A percentile compares a stretch with the other conserved stretches of the same genome.
These are phyloP conservation scores for Pterophyllum scalare DNA, from an alignment of 2,113 vertebrate genomes.

Conservation along the genomic window DNA sequence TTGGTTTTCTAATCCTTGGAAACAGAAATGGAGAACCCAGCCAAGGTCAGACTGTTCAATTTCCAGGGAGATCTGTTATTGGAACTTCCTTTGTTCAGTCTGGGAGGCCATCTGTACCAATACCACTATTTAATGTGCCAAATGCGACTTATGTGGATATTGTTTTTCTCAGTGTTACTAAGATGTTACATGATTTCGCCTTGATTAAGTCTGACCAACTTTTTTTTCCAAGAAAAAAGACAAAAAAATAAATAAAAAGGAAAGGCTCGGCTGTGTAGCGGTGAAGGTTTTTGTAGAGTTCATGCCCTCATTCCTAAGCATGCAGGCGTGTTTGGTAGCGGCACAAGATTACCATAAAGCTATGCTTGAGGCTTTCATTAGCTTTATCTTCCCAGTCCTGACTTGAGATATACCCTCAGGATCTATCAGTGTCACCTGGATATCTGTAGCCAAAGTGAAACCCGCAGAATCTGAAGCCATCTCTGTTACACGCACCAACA, in stretches of 20 bases:
- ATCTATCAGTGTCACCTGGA: constrained; percentile 48
- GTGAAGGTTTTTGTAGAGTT: constrained; percentile 30
- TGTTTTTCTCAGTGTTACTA: constrained; percentile 46
- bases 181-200: constrained; percentile 19
- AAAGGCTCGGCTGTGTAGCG: constrained; percentile 12
- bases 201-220: constrained; percentile 19
- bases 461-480: constrained; percentile 56
- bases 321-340: constrained; percentile 36
- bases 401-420: constrained; percentile 43
- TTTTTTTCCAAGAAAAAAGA: constrained; percentile 1
- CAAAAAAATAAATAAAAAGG: not conserved
- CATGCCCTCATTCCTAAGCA: constrained; percentile 30
- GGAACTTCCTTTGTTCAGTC: constrained; percentile 59
- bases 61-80: constrained; percentile 62
- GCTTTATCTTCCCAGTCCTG: constrained; percentile 17
- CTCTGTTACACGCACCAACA: constrained; percentile 53
- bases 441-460: constrained; percentile 60
- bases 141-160: constrained; percentile 59
- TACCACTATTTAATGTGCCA: constrained; percentile 56
- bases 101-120: constrained; percentile 62
- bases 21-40: constrained; percentile 48
- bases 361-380: constrained; percentile 44
- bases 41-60: constrained; percentile 55
- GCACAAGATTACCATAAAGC: constrained; percentile 42
- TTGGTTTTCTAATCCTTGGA: constrained; percentile 74